Base-by-base conservation (phyloP, 2,888 invertebrate genomes). In the Cryptocephalus moraei region DNA sequence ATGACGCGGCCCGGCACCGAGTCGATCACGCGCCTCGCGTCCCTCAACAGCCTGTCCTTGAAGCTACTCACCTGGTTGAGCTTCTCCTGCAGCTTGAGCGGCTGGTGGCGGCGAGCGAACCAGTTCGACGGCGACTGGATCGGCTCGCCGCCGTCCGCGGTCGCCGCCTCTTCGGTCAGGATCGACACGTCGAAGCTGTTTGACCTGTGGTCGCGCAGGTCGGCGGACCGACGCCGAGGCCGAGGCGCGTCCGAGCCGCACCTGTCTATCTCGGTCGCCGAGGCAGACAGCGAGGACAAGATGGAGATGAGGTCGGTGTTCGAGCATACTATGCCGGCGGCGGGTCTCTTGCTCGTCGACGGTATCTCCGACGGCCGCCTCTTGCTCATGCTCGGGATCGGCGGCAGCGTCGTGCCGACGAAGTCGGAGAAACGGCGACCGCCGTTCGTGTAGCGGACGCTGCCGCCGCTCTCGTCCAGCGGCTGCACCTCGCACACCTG, bases 121-220 rank as follows among this genome's bases (percentile, higher is more conserved):
- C 88, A 89, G 46, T 80, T 84, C 8, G 82, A 79, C 33, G 83
- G 79, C 34, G 59, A 49, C 50, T 54, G 43, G 39, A 61, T 47
- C 9, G 61, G 50, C 53, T 60, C 62, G 39, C 53, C 52, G 11
- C 56, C 51, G 43, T 58, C 51, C 14, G n/a, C n/a, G 41, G 41
- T 53, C 50, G 70, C 69, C 43, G 68, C 69, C 49, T 70, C 69
- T 55, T 70, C 77, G 52, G 80, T 75, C 38, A 89, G 74, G 14
- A 86, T 77, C 13, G 88, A 87, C 1, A 87, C 81, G 66, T 90
- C 89, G 61, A 90, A 89, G 67, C 89, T 90, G 68, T 87, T 89
- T 11, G 89, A 89, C 45, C 89, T 81, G 65, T 80, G 11, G 53
- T 76, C 78, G 48, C 80, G 79, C 48, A 75, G 48, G 8, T 44